Evolutionary conservation across 2,888 invertebrate genomes (phyloP).

Genomic region (Andrena fulva): DNA sequence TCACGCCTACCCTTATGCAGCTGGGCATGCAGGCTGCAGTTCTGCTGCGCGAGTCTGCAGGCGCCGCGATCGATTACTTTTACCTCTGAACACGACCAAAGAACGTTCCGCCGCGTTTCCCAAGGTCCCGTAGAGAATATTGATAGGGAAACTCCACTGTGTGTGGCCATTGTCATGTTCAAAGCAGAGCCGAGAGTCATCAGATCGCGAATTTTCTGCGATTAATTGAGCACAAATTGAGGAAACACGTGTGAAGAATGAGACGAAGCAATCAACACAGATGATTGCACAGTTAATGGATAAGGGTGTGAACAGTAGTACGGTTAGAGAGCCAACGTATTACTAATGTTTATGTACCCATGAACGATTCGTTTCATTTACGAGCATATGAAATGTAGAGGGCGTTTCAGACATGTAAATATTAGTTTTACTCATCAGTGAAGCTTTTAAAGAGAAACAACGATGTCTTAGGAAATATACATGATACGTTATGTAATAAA

Average conservation of each 20-base stretch:
- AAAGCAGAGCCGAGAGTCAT: slow-evolving; percentile 10
- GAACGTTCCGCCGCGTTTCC: slow-evolving; percentile 58
- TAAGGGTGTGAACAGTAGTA: too few relatives aligned
- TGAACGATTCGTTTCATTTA: too few relatives aligned
- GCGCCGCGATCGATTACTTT: slow-evolving; percentile 73
- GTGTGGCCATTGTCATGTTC: slow-evolving; percentile 21
- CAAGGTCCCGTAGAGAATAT: slow-evolving; percentile 59
- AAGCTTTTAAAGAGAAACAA: too few relatives aligned
- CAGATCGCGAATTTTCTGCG: neutral
- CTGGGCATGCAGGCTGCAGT: slow-evolving; percentile 64
- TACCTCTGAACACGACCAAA: slow-evolving; percentile 65
- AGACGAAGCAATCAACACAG: neutral
- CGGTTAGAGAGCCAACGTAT: too few relatives aligned
- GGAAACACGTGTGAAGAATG: neutral
- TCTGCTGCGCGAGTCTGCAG: slow-evolving; percentile 71
- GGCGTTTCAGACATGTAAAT: too few relatives aligned
- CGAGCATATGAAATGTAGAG: too few relatives aligned
- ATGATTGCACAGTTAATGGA: neutral
- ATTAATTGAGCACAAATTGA: neutral
- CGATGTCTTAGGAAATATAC: too few relatives aligned
- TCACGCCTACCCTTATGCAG: slow-evolving; percentile 70
- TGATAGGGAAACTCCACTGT: slow-evolving; percentile 41
- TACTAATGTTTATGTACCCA: too few relatives aligned
- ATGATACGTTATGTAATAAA: too few relatives aligned
- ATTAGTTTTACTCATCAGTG: too few relatives aligned